phyloP scores from a whole-genome alignment of 1,140 invertebrate species.

The Pinna nobilis region DNA sequence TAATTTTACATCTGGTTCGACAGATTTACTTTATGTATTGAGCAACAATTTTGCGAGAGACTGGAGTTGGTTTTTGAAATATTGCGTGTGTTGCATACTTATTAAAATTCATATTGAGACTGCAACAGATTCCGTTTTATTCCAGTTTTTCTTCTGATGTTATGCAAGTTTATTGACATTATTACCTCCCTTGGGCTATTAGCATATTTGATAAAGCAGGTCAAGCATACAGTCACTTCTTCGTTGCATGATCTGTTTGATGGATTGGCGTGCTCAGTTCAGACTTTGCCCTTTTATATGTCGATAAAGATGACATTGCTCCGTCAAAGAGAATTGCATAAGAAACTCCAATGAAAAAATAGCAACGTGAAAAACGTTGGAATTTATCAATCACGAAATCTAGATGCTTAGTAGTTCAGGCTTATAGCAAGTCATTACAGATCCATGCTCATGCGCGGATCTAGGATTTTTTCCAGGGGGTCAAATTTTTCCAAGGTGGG shows the following conservation, averaged over 20 bases:
- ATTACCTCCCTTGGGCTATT: background rate
- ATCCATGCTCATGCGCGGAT: too few relatives aligned
- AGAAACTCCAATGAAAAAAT: background rate
- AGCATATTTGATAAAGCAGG: background rate
- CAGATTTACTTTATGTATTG: background rate
- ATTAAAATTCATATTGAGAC: background rate
- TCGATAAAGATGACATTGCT: background rate
- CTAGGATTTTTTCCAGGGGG: too few relatives aligned
- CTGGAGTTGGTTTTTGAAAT: background rate
- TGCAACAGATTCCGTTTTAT: background rate
- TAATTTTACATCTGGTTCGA: too few relatives aligned
- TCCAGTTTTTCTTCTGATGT: background rate
- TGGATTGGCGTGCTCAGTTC: background rate
- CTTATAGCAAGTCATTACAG: too few relatives aligned
- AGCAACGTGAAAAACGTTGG: background rate
- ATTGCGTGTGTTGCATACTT: constrained; percentile 2
- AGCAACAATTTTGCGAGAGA: background rate
- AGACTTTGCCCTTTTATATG: background rate
- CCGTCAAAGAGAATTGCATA: background rate
- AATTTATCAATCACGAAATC: background rate
- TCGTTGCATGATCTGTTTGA: background rate
- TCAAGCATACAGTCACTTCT: background rate
- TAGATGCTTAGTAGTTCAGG: background rate
- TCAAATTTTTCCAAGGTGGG: too few relatives aligned
- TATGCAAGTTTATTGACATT: background rate